These are phyloP conservation scores for Danio tinwini DNA, from an alignment of 2,797 vertebrate species.

Conservation along the genomic window DNA sequence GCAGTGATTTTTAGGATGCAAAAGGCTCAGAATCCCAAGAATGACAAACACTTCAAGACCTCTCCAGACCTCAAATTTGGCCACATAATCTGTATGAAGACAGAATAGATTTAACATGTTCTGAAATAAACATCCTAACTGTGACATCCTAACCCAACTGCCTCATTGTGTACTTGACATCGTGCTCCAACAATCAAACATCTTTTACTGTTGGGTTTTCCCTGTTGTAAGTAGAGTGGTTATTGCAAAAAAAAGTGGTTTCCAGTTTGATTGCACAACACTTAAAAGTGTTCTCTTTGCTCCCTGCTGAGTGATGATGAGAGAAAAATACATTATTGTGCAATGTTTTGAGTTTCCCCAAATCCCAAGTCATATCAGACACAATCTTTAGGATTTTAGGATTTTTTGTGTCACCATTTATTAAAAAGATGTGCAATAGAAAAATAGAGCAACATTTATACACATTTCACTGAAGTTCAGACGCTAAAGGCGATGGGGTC, in stretches of 20 bases:
- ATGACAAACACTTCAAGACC: too few relatives aligned
- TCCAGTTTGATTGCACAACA: background rate
- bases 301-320: too few relatives aligned
- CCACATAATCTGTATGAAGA: background rate
- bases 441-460: slow-evolving; percentile 4
- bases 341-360: background rate
- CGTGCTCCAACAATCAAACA: background rate
- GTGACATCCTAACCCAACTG: background rate
- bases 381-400: background rate
- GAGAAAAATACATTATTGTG: slow-evolving; percentile 6
- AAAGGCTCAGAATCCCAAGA: too few relatives aligned
- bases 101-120: background rate
- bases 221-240: background rate
- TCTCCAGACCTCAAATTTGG: too few relatives aligned
- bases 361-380: background rate
- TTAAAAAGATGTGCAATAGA: slow-evolving; percentile 29
- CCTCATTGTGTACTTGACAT: background rate
- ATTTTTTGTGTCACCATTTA: background rate
- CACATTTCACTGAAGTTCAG: slow-evolving; percentile 3
- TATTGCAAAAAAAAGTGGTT: background rate
- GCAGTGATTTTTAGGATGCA: too few relatives aligned
- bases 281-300: background rate
- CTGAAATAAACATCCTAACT: background rate
- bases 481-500: slow-evolving; percentile 59
- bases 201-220: background rate